Base-by-base conservation (phyloP, 2,797 vertebrate species). In the Limosa lapponica region DNA sequence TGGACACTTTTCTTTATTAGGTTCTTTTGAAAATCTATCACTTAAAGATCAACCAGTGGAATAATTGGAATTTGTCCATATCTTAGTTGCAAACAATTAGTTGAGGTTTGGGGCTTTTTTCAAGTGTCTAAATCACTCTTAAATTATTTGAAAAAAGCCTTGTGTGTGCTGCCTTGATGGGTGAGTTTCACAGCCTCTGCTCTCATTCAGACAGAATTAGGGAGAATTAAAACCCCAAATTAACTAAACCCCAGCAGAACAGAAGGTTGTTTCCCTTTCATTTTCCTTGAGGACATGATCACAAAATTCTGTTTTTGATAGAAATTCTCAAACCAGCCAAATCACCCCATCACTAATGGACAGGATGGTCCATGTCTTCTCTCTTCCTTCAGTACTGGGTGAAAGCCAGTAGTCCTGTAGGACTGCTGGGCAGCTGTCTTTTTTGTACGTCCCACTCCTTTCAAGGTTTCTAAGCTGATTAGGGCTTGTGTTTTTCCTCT, bases 21-120 rank as follows among this genome's bases (percentile, higher is more conserved):
- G 44, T 85, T 52, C 67, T 77, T 95, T 81, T 93, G 89, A 82
- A 92, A 86, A 95, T 78, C 84, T 94, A 59, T 85, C 87, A 87
- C 74, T 74, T 81, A 41, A 52, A 92, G 87, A 81, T 80, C 89
- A 91, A 75, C 87, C 72, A 81, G 71, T 48, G 36, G 72, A 92
- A 86, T 91, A 94, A 92, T 83, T 89, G 69, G 87, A 87, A 96
- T 51, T 66, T 39, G 89, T 30, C 82, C 27, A 3, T 87, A 70
- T 74, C 73, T 90, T 89, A 75, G 69, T 83, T 89, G 23, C 43
- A 69, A 91, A 92, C 52, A 94, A 87, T 80, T 93, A 87, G 48
- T 48, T 80, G 67, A 90, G 48, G 34, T 77, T 77, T 85, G 34
- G 32, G 46, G 32, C 20, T 75, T 85, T 89, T 91, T 16, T 59